Percentiles rank a stretch among this genome's conserved stretches.
Conservation (phyloP, 37 sponge, comb jelly and placozoan genomes). For the Agelas oroides region DNA sequence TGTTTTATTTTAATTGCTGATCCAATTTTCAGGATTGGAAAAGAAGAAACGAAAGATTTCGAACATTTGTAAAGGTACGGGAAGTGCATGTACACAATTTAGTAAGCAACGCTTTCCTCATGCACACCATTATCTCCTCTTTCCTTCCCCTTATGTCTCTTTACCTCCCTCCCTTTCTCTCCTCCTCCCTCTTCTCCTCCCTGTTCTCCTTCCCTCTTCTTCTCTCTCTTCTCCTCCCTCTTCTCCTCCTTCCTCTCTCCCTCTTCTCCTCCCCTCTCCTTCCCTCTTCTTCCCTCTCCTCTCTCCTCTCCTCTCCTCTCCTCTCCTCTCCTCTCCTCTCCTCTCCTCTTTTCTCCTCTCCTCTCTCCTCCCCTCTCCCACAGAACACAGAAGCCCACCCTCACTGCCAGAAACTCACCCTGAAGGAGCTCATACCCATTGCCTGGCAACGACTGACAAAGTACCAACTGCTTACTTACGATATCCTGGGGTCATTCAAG, state of each 20-base stretch:
- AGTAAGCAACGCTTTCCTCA: not conserved
- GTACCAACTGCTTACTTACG: constrained; percentile 68
- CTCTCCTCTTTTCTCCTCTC: no score
- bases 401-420: constrained; percentile 53
- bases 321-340: no score
- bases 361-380: not conserved
- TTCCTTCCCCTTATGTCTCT: not conserved
- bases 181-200: not conserved
- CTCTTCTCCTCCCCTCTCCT: no score
- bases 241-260: no score
- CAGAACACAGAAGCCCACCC: constrained; percentile 65
- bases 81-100: not conserved
- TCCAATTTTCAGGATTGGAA: constrained; percentile 45
- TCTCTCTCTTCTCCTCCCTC: no score
- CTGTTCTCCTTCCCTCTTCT: no score
- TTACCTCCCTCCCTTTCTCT: not conserved
- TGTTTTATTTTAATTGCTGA: not conserved
- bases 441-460: constrained; percentile 78
- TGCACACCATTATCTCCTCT: no score
- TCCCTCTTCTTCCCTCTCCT: no score
- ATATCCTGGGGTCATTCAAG: constrained; percentile 56
- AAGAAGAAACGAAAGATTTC: constrained; percentile 66
- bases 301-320: no score
- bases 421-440: constrained; percentile 74
- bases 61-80: constrained; percentile 68